These are phyloP conservation scores for Catocala sponsa DNA, from an alignment of 2,888 invertebrate genomes.

Conservation along the genomic window DNA sequence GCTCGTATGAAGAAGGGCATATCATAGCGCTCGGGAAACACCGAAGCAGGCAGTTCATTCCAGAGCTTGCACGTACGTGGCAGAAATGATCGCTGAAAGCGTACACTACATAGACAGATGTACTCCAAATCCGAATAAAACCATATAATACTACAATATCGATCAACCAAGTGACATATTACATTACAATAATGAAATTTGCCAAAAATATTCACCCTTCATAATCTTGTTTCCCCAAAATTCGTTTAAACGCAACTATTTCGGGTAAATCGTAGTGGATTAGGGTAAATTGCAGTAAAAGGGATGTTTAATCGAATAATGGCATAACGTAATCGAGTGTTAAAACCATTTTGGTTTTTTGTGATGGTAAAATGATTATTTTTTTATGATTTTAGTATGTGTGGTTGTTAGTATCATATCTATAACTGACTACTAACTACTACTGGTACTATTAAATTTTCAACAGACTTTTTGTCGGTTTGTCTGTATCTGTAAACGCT, in stretches of 20 bases:
- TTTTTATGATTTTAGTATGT: slow-evolving; percentile 6
- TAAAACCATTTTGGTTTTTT: slow-evolving; percentile 71
- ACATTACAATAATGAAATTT: slow-evolving; percentile 77
- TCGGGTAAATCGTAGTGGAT: slow-evolving; percentile 72
- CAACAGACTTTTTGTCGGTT: no score
- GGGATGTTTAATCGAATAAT: slow-evolving; percentile 80
- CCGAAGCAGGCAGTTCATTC: no score
- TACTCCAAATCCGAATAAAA: slow-evolving; percentile 41
- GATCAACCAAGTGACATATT: slow-evolving; percentile 55
- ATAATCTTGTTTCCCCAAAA: slow-evolving; percentile 75
- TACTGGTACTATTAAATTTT: no score
- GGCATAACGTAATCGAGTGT: slow-evolving; percentile 73
- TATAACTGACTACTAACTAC: no score
- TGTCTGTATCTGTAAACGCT: no score
- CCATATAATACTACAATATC: slow-evolving; percentile 50
- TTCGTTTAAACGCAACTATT: slow-evolving; percentile 77
- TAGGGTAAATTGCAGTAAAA: slow-evolving; percentile 57
- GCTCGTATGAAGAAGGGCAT: no score
- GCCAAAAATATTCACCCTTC: slow-evolving; percentile 72
- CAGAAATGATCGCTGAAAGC: no score
- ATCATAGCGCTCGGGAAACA: no score
- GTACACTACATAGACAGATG: slow-evolving; percentile 48
- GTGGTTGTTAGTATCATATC: no score
- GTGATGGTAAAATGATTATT: slow-evolving; percentile 44
- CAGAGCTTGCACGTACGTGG: no score